phyloP scores from a whole-genome alignment of 2,888 invertebrate species.

The Lycocerus yunnanus region DNA sequence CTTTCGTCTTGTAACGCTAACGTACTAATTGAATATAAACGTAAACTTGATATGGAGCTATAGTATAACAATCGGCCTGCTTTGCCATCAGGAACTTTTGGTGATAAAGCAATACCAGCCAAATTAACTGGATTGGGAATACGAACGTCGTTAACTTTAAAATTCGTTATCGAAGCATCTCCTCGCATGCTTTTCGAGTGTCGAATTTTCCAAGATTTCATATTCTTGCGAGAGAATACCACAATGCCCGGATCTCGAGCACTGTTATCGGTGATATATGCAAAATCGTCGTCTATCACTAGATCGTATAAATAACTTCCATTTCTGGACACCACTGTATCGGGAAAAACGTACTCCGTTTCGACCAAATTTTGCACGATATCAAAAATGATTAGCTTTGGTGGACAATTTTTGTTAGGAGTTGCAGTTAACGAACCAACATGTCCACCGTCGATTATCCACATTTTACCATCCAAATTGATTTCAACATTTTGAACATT shows the following conservation, averaged over 20 bases:
- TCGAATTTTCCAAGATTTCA: constrained; percentile 72
- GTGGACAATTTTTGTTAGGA: constrained; percentile 65
- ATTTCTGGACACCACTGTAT: constrained; percentile 61
- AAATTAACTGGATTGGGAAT: constrained; percentile 66
- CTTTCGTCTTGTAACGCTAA: constrained; percentile 60
- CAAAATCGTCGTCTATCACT: constrained; percentile 72
- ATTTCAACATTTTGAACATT: constrained; percentile 77
- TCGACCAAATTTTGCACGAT: constrained; percentile 63
- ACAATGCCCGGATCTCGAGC: constrained; percentile 70
- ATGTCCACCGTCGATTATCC: constrained; percentile 71
- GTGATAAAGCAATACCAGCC: constrained; percentile 74
- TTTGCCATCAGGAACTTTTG: constrained; percentile 46
- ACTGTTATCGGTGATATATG: constrained; percentile 75
- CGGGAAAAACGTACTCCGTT: constrained; percentile 65
- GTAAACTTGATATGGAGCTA: constrained; percentile 70
- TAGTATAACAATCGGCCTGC: constrained; percentile 64
- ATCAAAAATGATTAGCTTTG: constrained; percentile 71
- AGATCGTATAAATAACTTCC: constrained; percentile 72
- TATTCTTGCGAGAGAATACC: constrained; percentile 68
- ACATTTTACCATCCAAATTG: constrained; percentile 70
- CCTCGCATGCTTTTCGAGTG: constrained; percentile 68
- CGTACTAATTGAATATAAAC: constrained; percentile 68
- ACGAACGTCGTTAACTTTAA: constrained; percentile 65
- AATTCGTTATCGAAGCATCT: constrained; percentile 61
- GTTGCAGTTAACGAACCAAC: constrained; percentile 62